Conservation (phyloP, 2,888 invertebrate genomes). For the Pristionchus mayeri region DNA sequence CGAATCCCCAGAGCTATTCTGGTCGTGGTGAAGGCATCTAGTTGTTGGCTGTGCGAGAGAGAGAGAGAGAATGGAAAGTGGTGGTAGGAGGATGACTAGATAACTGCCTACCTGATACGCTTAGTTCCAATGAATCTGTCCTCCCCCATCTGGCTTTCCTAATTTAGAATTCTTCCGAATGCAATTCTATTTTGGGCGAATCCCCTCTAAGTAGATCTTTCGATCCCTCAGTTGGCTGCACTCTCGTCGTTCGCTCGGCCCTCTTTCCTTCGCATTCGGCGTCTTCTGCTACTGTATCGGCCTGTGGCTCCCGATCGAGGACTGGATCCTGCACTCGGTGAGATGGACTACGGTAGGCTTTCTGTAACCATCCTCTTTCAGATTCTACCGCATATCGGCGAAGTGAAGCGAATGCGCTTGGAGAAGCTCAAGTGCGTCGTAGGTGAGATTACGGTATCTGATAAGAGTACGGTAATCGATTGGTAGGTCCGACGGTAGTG, state of each 20-base stretch:
- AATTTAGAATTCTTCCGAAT: no score
- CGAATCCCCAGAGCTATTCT: no score
- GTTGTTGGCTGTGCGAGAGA: no score
- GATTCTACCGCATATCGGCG: neutral
- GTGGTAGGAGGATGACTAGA: no score
- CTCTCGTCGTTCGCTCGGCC: conserved; percentile 30
- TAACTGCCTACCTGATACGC: no score
- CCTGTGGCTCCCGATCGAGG: conserved; percentile 22
- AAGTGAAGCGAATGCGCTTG: no score
- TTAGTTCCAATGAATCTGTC: no score
- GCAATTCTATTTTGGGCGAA: no score
- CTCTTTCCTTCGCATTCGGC: conserved; percentile 19
- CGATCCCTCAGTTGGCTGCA: conserved; percentile 8
- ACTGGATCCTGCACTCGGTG: neutral
- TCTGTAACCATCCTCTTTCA: neutral
- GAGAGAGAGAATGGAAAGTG: no score
- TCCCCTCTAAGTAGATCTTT: no score
- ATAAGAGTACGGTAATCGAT: neutral
- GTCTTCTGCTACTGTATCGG: conserved; percentile 32
- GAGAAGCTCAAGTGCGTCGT: conserved; percentile 30
- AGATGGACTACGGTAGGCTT: neutral
- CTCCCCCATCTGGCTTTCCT: no score
- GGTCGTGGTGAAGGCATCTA: no score
- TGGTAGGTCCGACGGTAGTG: conserved; percentile 3
- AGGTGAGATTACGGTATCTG: conserved; percentile 31